Evolutionary conservation across 2,888 invertebrate species (phyloP).

Genomic region (Tetramorium bicarinatum): DNA sequence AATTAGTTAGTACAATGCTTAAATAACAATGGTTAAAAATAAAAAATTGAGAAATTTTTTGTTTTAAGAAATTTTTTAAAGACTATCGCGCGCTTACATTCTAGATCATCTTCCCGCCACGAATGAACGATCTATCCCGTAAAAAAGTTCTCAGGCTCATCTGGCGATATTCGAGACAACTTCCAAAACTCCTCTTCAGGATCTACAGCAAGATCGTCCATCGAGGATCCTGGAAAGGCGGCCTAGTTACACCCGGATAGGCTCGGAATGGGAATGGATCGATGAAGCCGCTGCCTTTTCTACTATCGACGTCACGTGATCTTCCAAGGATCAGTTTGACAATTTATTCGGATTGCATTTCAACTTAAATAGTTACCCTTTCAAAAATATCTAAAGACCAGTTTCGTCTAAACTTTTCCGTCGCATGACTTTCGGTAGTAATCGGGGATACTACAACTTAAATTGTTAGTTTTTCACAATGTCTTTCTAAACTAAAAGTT

Average conservation of each 20-base stretch:
- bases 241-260: conserved; percentile 61
- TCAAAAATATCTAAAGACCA: neutral
- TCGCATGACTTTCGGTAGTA: neutral
- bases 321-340: conserved; percentile 34
- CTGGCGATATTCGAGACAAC: conserved; percentile 9
- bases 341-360: conserved; percentile 10
- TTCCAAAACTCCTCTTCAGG: conserved; percentile 24
- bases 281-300: conserved; percentile 65
- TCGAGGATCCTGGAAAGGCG: conserved; percentile 54
- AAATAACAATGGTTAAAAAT: neutral
- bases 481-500: too few species aligned
- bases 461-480: neutral
- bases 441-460: neutral
- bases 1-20: conserved; percentile 10
- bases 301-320: conserved; percentile 51
- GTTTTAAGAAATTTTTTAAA: neutral
- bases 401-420: neutral
- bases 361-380: neutral
- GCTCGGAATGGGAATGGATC: conserved; percentile 58
- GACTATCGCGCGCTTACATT: neutral
- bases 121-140: neutral
- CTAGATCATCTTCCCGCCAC: neutral
- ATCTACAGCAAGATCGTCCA: conserved; percentile 38
- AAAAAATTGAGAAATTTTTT: neutral
- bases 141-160: conserved; percentile 6